These are phyloP conservation scores for Ctenopoma kingsleyae DNA, from an alignment of 2,797 vertebrate species.

Conservation along the genomic window DNA sequence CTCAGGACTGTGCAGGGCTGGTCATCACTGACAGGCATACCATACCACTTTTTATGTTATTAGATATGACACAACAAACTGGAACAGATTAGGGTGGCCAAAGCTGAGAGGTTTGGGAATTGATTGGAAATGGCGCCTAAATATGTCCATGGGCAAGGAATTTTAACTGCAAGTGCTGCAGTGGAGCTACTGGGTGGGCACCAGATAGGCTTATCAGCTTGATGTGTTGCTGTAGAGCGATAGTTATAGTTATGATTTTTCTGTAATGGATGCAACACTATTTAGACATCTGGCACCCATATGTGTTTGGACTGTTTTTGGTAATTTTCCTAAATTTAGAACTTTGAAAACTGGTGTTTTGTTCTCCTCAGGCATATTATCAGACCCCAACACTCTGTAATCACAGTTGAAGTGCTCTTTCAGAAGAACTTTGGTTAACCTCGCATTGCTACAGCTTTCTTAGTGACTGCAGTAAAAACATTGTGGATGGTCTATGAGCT, in stretches of 20 bases:
- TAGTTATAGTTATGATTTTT: background rate
- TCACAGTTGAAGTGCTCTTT: conserved; percentile 29
- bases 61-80: conserved; percentile 46
- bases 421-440: conserved; percentile 11
- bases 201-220: background rate
- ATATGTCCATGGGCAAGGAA: conserved; percentile 34
- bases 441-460: conserved; percentile 26
- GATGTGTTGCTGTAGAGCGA: background rate
- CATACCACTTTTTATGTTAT: conserved; percentile 47
- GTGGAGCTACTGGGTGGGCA: conserved; percentile 8
- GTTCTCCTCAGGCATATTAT: conserved; percentile 33
- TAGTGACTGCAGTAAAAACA: conserved; percentile 13
- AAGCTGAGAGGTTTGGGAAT: conserved; percentile 38
- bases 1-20: conserved; percentile 49
- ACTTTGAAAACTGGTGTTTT: conserved; percentile 16
- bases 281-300: background rate
- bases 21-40: conserved; percentile 45
- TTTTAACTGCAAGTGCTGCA: conserved; percentile 29
- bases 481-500: conserved; percentile 14
- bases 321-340: conserved; percentile 14
- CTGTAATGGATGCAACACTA: background rate
- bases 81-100: conserved; percentile 31
- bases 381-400: conserved; percentile 20
- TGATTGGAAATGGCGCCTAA: conserved; percentile 41
- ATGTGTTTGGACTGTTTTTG: conserved; percentile 4